phyloP scores from a whole-genome alignment of 2,888 invertebrate species.

The Volucella bombylans region DNA sequence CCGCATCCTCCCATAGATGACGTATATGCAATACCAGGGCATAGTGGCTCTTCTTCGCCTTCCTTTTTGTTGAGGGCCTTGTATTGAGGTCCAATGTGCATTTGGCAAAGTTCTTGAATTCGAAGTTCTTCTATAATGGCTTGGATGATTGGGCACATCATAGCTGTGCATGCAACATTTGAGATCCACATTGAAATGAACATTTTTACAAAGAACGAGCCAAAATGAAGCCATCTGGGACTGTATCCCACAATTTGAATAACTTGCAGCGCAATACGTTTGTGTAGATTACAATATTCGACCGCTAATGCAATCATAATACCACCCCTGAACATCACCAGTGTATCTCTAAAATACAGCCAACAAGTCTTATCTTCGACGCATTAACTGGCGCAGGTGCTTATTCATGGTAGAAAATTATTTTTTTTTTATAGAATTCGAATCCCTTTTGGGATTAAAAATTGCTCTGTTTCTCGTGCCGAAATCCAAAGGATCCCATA shows the following conservation, averaged over 20 bases:
- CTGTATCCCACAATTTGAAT: slow-evolving; percentile 90
- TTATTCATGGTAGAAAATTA: too few relatives aligned
- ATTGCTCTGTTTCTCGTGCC: neutral
- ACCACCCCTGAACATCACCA: slow-evolving; percentile 95
- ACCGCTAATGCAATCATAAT: slow-evolving; percentile 95
- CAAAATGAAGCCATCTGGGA: slow-evolving; percentile 90
- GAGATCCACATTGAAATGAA: slow-evolving; percentile 98
- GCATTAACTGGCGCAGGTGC: too few relatives aligned
- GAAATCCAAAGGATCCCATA: neutral
- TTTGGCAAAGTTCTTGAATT: slow-evolving; percentile 86
- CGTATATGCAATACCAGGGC: slow-evolving; percentile 91
- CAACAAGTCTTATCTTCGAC: slow-evolving; percentile 86
- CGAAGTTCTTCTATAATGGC: slow-evolving; percentile 91
- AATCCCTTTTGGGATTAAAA: too few relatives aligned
- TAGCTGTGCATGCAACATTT: slow-evolving; percentile 95
- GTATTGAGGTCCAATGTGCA: slow-evolving; percentile 83
- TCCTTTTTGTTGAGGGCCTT: slow-evolving; percentile 80
- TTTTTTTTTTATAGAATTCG: too few relatives aligned
- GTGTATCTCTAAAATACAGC: slow-evolving; percentile 91
- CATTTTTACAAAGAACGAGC: slow-evolving; percentile 93
- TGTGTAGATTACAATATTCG: slow-evolving; percentile 94
- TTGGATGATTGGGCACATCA: slow-evolving; percentile 96
- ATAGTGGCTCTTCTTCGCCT: slow-evolving; percentile 82
- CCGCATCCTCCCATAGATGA: slow-evolving; percentile 91
- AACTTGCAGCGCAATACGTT: slow-evolving; percentile 92